These are phyloP conservation scores for Phacellophora camtschatica DNA, from an alignment of 30 jellyfish, hydroid and myxozoan genomes.

Conservation along the genomic window DNA sequence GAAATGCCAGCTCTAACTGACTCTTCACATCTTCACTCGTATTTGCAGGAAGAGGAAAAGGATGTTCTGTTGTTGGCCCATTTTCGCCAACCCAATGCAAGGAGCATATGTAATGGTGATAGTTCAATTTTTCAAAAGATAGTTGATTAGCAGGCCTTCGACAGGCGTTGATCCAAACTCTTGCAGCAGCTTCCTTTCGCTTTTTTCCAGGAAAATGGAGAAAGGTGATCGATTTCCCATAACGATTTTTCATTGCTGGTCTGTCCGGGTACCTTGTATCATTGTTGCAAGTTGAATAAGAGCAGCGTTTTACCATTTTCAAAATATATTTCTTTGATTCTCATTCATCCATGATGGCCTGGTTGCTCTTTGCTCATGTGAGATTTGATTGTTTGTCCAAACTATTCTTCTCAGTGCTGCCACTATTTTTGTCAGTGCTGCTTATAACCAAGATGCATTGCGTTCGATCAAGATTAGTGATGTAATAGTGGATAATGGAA, in stretches of 20 bases:
- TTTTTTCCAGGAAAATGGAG: background rate
- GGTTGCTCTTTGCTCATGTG: too few relatives aligned
- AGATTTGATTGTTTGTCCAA: too few relatives aligned
- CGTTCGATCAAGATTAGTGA: too few relatives aligned
- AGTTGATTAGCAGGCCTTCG: constrained; percentile 7
- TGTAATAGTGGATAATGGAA: too few relatives aligned
- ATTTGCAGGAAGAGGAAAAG: background rate
- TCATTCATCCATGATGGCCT: too few relatives aligned
- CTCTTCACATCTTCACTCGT: background rate
- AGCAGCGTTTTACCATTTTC: background rate
- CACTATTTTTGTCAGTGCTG: too few relatives aligned
- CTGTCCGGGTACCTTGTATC: background rate
- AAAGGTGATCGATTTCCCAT: background rate
- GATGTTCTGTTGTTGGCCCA: background rate
- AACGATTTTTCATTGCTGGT: background rate
- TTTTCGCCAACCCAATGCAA: constrained; percentile 24
- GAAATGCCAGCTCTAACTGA: background rate
- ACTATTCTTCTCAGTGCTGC: too few relatives aligned
- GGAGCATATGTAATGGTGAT: constrained; percentile 12
- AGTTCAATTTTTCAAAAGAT: background rate
- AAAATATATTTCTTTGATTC: too few relatives aligned
- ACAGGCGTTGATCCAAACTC: constrained; percentile 9
- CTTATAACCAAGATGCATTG: too few relatives aligned
- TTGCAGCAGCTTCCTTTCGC: constrained; percentile 29
- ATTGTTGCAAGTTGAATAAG: background rate